Conservation (phyloP, 2,888 invertebrate genomes). For the Lobophora halterata region DNA sequence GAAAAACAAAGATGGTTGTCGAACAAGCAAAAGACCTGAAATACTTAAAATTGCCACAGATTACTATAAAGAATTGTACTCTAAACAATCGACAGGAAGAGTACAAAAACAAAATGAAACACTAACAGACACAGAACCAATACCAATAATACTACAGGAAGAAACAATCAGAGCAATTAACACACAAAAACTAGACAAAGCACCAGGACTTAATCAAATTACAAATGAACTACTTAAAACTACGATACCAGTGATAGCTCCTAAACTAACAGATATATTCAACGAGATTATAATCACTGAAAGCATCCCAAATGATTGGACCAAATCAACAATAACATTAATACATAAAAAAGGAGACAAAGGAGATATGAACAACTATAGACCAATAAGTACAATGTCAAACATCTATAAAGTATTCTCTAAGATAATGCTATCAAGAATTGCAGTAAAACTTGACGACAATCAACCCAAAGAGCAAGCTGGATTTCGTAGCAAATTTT, state of each 20-base stretch:
- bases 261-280: slow-evolving; percentile 26
- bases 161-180: slow-evolving; percentile 32
- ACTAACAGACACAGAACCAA: slow-evolving; percentile 10
- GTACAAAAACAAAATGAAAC: slow-evolving; percentile 4
- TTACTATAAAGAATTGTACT: slow-evolving; percentile 24
- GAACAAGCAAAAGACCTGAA: slow-evolving; percentile 19
- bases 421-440: too few relatives aligned
- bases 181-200: slow-evolving; percentile 33
- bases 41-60: slow-evolving; percentile 30
- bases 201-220: slow-evolving; percentile 32
- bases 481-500: too few relatives aligned
- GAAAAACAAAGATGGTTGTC: slow-evolving; percentile 15
- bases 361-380: slow-evolving; percentile 21
- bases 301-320: slow-evolving; percentile 31
- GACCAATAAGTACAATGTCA: too few relatives aligned
- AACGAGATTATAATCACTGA: slow-evolving; percentile 25
- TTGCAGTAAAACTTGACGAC: too few relatives aligned
- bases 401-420: too few relatives aligned
- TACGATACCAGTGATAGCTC: slow-evolving; percentile 24
- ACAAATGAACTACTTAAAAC: slow-evolving; percentile 32
- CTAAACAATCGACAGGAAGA: slow-evolving; percentile 8
- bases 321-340: slow-evolving; percentile 32
- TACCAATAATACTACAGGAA: slow-evolving; percentile 26
- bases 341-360: slow-evolving; percentile 32
- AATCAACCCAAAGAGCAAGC: too few relatives aligned